Base-by-base conservation (phyloP, 2,797 vertebrate genomes). In the Eremophila alpestris region DNA sequence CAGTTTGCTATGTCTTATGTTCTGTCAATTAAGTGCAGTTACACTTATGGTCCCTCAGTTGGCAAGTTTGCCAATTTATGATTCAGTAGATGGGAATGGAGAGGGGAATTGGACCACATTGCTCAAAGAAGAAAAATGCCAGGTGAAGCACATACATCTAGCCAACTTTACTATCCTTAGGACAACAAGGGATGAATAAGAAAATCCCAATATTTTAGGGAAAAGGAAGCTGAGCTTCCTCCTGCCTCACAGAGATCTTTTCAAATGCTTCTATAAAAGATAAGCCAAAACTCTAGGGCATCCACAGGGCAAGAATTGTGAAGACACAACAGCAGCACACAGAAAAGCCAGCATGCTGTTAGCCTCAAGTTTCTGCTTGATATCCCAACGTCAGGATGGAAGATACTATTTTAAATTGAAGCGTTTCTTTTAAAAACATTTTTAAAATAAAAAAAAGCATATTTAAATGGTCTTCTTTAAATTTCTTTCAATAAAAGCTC, bases 11-110 rank as follows among this genome's bases (percentile, higher is more conserved):
- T 56, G 48, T 60, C 8, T 90, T 83, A 70, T 93, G 48, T 62
- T 74, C 89, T 77, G 63, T 43, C 90, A 93, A 74, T 95, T 93
- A 89, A 87, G 34, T 79, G 32, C 54, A 92, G 88, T 94, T 90
- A 79, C 64, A 60, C 45, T 85, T 91, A 59, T 38, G 38, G 70
- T 87, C 54, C 78, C 64, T 86, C 55, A 45, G 80, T 82, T 84
- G 24, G 45, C 67, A 58, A 74, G 48, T 38, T 78, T 81, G 63
- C 30, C 84, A 71, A 34, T 80, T 84, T 89, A 41, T 56, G 34
- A 55, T 62, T 89, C 76, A 52, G 52, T 49, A 54, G 32, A 70
- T 71, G 56, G 5, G 19, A 32, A 51, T 36, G 22, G 43, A 21
- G 34, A 34, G 26, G n/a, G 48, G 51, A 93, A 41, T 32, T 43